Evolutionary conservation across 2,113 vertebrate species (phyloP).

Genomic region (Dasypus novemcinctus): DNA sequence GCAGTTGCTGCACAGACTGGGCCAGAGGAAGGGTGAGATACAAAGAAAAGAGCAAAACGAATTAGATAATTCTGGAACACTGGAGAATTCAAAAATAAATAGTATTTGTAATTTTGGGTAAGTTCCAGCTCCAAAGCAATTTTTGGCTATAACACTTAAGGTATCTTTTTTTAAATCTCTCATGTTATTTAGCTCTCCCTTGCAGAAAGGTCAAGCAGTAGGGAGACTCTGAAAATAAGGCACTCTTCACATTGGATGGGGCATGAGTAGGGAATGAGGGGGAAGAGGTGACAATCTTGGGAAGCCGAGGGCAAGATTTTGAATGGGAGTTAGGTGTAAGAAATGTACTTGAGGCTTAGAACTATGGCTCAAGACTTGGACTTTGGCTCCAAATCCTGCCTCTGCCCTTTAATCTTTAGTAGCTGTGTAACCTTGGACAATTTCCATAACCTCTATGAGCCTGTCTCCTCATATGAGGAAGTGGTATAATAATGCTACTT

Average conservation of each 20-base stretch:
- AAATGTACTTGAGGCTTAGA: not conserved
- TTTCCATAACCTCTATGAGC: not conserved
- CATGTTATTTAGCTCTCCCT: not conserved
- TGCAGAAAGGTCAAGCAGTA: not conserved
- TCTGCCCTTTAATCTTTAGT: not conserved
- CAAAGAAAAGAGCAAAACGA: not conserved
- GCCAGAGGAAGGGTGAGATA: not conserved
- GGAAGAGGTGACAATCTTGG: not conserved
- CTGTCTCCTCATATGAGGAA: not conserved
- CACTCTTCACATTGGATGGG: not conserved
- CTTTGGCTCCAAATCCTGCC: not conserved
- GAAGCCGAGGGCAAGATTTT: not conserved
- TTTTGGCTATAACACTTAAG: slow-evolving; percentile 4
- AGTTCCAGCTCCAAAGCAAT: not conserved
- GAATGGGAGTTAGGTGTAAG: not conserved
- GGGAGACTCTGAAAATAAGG: not conserved
- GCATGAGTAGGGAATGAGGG: not conserved
- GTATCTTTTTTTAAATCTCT: not conserved
- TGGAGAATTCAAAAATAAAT: slow-evolving; percentile 35
- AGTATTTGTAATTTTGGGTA: not conserved
- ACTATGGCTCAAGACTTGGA: not conserved
- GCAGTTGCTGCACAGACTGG: not conserved
- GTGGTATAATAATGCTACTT: not conserved
- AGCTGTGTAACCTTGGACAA: not conserved
- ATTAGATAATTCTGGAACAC: not conserved